Percentiles rank a stretch among this genome's conserved stretches.
Evolutionary conservation across 30 jellyfish, hydroid and myxozoan genomes (phyloP).

Genomic region (Cassiopea andromeda): DNA sequence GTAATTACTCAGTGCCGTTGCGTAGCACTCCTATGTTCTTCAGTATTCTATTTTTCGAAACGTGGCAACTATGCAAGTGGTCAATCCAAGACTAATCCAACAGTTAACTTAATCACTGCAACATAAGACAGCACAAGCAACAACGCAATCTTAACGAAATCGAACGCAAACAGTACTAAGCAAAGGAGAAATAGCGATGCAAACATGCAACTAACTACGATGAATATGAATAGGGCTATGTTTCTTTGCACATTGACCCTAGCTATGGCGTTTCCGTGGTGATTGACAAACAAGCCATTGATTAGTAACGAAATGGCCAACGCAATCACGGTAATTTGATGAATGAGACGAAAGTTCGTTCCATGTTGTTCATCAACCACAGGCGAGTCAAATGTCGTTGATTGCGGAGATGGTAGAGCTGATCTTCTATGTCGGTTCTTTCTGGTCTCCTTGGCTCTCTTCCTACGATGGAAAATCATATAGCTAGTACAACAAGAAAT

Average conservation of each 20-base stretch:
- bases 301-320: constrained; percentile 66
- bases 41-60: too few species aligned
- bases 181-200: constrained; percentile 53
- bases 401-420: constrained; percentile 88
- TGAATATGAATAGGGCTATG: constrained; percentile 26
- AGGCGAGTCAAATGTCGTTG: constrained; percentile 58
- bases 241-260: constrained; percentile 52
- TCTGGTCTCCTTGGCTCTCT: constrained; percentile 70
- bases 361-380: constrained; percentile 18
- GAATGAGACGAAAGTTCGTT: constrained; percentile 10
- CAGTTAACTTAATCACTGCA: constrained; percentile 60
- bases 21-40: too few species aligned
- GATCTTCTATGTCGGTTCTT: constrained; percentile 56
- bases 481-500: too few species aligned
- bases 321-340: constrained; percentile 51
- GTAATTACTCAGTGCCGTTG: too few species aligned
- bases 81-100: constrained; percentile 16
- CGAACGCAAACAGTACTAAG: constrained; percentile 73
- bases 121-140: constrained; percentile 74
- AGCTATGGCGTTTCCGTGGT: constrained; percentile 36
- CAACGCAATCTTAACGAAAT: constrained; percentile 79
- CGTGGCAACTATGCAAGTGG: neutral
- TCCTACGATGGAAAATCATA: constrained; percentile 48
- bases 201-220: constrained; percentile 53
- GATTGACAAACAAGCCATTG: constrained; percentile 49